phyloP scores from a whole-genome alignment of 2,888 invertebrate genomes.

The Marronus borbonicus region DNA sequence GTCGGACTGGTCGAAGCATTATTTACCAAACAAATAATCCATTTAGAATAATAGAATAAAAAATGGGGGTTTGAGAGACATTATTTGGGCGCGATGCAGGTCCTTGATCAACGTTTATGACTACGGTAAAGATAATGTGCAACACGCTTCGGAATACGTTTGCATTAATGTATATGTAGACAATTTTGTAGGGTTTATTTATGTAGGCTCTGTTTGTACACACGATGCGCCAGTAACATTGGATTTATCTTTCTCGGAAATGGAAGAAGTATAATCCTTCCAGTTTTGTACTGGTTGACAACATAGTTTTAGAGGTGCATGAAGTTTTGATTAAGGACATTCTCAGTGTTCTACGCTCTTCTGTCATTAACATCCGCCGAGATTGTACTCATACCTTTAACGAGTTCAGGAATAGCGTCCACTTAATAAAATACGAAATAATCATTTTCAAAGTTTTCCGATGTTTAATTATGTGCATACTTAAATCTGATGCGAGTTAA shows the following conservation, averaged over 20 bases:
- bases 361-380: neutral
- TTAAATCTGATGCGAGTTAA: neutral
- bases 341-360: too few species aligned
- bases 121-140: neutral
- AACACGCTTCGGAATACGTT: neutral
- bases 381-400: neutral
- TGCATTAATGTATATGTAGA: too few species aligned
- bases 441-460: neutral
- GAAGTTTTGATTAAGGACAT: too few species aligned
- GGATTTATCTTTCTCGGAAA: too few species aligned
- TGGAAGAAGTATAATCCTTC: too few species aligned
- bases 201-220: too few species aligned
- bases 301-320: too few species aligned
- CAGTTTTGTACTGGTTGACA: too few species aligned
- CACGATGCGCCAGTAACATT: too few species aligned
- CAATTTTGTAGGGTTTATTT: too few species aligned
- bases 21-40: constrained; percentile 26
- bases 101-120: constrained; percentile 15
- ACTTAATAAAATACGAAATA: neutral
- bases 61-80: too few species aligned
- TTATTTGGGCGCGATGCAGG: constrained; percentile 3
- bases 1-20: neutral
- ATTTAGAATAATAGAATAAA: constrained; percentile 9
- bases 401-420: neutral
- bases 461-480: neutral